Evolutionary conservation across 2,113 vertebrate genomes (phyloP).

Genomic region (Leucopsar rothschildi): DNA sequence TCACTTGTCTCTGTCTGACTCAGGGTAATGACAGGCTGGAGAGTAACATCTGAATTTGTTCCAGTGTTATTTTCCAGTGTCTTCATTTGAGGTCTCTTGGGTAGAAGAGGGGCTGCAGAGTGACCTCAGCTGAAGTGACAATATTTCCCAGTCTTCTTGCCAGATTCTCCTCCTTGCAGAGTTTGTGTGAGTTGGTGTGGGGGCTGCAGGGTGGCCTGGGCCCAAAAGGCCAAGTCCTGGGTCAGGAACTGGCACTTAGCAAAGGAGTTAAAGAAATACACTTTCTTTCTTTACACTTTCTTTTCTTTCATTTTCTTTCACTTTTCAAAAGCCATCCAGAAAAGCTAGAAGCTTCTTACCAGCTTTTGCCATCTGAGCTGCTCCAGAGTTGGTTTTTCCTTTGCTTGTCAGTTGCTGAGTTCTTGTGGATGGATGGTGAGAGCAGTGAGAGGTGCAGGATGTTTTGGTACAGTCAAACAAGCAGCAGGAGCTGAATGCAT

Average conservation of each 20-base stretch:
- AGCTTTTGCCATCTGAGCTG: background rate
- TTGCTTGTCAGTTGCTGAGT: background rate
- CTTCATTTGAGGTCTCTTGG: conserved; percentile 20
- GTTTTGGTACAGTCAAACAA: background rate
- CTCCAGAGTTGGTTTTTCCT: background rate
- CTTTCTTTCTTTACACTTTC: too few relatives aligned
- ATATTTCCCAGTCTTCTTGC: conserved; percentile 31
- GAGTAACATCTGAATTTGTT: conserved; percentile 33
- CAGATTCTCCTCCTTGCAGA: background rate
- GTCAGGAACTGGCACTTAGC: background rate
- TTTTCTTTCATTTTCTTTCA: too few relatives aligned
- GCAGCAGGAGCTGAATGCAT: background rate
- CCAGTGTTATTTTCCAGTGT: conserved; percentile 42
- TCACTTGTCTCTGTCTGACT: conserved; percentile 10
- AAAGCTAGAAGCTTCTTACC: background rate
- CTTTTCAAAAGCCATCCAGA: background rate
- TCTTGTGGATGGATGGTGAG: background rate
- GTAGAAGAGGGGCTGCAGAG: background rate
- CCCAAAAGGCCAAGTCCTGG: background rate
- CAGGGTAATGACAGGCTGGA: conserved; percentile 45
- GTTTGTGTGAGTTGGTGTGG: background rate
- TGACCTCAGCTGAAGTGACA: conserved; percentile 53
- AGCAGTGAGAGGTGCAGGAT: background rate
- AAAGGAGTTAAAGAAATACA: background rate
- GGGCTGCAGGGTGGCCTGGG: background rate